Base-by-base conservation (phyloP, 2,888 invertebrate species). In the Cerceris ruficornis region DNA sequence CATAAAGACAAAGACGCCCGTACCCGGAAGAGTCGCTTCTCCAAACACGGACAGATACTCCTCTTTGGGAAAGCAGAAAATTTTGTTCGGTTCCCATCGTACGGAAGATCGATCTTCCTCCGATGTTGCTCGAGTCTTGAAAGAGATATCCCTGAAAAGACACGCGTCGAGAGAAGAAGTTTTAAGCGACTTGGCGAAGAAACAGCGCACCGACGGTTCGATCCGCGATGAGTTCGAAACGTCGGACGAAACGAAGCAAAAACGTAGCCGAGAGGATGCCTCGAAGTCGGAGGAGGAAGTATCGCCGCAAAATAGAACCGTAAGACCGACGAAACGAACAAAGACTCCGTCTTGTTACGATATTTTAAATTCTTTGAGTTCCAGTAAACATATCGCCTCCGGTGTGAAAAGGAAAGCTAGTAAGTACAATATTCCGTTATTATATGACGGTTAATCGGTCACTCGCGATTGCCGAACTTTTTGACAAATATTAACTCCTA, bases 301-400 rank as follows among this genome's bases (percentile, higher is more conserved):
- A 7, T 90, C 91, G 1, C 84, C 88, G 1, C 89, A 89, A 52
- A 88, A 73, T 46, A 88, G 85, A 78, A 75, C 75, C 14, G 61
- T 84, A 43, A 89, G 92, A 69, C 91, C 92, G 4, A 77, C 86
- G 6, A 92, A 92, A 72, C 85, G 91, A 70, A 85, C 91, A 11
- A 92, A 92, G 76, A 88, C 90, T 9, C 91, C 89, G 5, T 92
- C 92, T 4, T 92, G 92, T 75, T 90, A 90, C 59, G 92, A 92
- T 71, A 90, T 92, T 54, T 75, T 92, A 41, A 91, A 91, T 68
- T 92, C 92, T 0, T 80, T 92, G 46, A 91, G 91, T 75, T 92
- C 92, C 2, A 92, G 92, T 57, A 85, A 87, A 8, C 84, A 88
- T 62, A 88, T 90, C 6, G 77, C 84, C 14, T 84, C 91, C 6